These are phyloP conservation scores for Hypolimnas misippus DNA, from an alignment of 2,888 invertebrate genomes.

Conservation along the genomic window DNA sequence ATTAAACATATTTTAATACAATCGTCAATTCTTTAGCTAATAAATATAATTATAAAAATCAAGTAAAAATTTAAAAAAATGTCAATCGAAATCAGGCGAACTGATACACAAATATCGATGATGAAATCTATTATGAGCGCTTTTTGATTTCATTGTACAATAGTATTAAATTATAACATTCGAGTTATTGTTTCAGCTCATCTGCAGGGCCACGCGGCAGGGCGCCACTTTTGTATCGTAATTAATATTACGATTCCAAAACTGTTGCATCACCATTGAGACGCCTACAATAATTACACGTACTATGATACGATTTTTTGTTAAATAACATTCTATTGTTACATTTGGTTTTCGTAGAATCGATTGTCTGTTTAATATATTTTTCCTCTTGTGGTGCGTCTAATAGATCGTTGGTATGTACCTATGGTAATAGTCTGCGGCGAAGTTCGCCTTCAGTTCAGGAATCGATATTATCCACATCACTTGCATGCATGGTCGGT, in stretches of 20 bases:
- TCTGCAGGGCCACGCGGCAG: constrained; percentile 56
- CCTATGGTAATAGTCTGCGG: background rate
- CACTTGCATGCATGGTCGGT: too few species aligned
- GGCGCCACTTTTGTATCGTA: constrained; percentile 72
- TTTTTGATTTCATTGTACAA: constrained; percentile 20
- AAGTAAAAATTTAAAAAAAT: background rate
- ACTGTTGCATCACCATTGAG: constrained; percentile 51
- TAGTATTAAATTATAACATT: constrained; percentile 11
- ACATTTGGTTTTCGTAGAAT: background rate
- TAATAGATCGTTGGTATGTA: background rate
- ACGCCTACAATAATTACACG: constrained; percentile 53
- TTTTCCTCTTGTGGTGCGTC: background rate
- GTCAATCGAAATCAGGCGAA: too few species aligned
- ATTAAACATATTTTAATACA: too few species aligned
- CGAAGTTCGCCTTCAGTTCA: too few species aligned
- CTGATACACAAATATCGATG: background rate
- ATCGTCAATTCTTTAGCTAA: too few species aligned
- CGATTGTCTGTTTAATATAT: background rate
- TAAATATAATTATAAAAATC: too few species aligned
- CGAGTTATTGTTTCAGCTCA: constrained; percentile 64
- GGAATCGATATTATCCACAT: too few species aligned
- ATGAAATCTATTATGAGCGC: constrained; percentile 5
- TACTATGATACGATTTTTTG: constrained; percentile 43
- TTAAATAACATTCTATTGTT: constrained; percentile 20
- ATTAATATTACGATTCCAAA: constrained; percentile 75